Percentiles rank a stretch among this genome's conserved stretches.
phyloP scores from a whole-genome alignment of 2,888 invertebrate genomes.

The Dorcus parallelipipedus region DNA sequence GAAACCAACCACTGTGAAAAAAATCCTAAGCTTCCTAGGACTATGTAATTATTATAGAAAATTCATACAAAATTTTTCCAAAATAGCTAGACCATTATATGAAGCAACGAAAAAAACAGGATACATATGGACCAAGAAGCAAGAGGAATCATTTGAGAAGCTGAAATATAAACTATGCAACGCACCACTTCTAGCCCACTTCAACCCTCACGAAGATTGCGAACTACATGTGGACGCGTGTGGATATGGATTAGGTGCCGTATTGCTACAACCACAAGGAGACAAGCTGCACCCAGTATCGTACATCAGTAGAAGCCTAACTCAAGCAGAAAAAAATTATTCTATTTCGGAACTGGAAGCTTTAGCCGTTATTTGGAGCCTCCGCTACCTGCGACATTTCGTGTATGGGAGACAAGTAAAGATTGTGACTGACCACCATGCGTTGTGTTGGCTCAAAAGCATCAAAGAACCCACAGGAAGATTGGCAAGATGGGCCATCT shows the following conservation, averaged over 20 bases:
- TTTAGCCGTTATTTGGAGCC: too few species aligned
- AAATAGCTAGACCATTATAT: conserved; percentile 36
- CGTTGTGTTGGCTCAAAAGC: too few species aligned
- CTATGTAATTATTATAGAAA: conserved; percentile 39
- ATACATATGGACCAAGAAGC: conserved; percentile 14
- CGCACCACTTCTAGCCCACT: conserved; percentile 24
- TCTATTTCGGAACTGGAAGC: too few species aligned
- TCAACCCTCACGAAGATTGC: conserved; percentile 8
- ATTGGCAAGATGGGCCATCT: too few species aligned
- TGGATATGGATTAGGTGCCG: not conserved
- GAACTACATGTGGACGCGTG: conserved; percentile 33
- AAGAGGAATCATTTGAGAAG: conserved; percentile 21
- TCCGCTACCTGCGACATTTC: too few species aligned
- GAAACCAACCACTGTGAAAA: conserved; percentile 28
- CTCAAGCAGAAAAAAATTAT: conserved; percentile 27
- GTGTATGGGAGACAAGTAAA: too few species aligned
- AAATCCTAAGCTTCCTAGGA: conserved; percentile 36
- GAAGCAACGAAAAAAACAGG: conserved; percentile 29
- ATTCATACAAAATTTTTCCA: conserved; percentile 35
- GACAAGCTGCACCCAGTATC: conserved; percentile 32
- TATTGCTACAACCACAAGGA: conserved; percentile 29
- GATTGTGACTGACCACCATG: too few species aligned
- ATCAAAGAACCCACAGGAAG: too few species aligned
- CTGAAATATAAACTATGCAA: conserved; percentile 20
- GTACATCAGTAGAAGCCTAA: conserved; percentile 35